Evolutionary conservation across 2,797 vertebrate species (phyloP), one percentile per base, ranked within the genome.

Genomic region (Sebastiscus albofasciatus): DNA sequence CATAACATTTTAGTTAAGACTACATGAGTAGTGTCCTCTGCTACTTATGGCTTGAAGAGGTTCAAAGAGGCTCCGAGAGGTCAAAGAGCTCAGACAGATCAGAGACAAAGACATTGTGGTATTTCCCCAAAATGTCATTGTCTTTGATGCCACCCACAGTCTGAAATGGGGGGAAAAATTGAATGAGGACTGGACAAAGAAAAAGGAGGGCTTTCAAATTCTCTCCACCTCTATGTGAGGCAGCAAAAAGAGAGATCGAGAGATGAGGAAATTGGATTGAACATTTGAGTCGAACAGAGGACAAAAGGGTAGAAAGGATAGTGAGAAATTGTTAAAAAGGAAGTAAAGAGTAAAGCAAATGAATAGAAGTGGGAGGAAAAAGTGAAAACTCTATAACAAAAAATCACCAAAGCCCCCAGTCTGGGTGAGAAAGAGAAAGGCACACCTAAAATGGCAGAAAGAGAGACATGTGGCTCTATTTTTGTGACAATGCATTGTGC

Each of bases 91-190:
- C 55, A 77, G 74, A 79, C 58, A 36, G 64, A 69, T 79, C 73
- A 67, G 29, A 83, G 59, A 79, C 73, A 75, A 79, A 78, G 80
- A 83, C 75, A 20, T 11, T 8, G 72, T 87, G 83, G 73, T 79
- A 83, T 91, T 93, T 92, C 65, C 46, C 39, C 76, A 79, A 90
- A 92, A 90, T 92, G 86, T 89, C 89, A 92, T 34, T 67, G 77
- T 83, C 85, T 90, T 84, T 93, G 81, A 93, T 85, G 84, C 26
- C 34, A 54, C 42, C 67, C 61, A 54, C 27, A 36, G 58, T 71
- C 66, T 76, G 58, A 75, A 70, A 89, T 75, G 18, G 31, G 54
- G 7, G 0, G 3, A 67, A 67, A 62, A 70, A 42, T 26, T 52
- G 66, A 67, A 75, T 29, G 39, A 61, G 67, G 68, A 73, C 56